These are phyloP conservation scores for Vidua macroura DNA, from an alignment of 2,113 vertebrate genomes.

Conservation along the genomic window DNA sequence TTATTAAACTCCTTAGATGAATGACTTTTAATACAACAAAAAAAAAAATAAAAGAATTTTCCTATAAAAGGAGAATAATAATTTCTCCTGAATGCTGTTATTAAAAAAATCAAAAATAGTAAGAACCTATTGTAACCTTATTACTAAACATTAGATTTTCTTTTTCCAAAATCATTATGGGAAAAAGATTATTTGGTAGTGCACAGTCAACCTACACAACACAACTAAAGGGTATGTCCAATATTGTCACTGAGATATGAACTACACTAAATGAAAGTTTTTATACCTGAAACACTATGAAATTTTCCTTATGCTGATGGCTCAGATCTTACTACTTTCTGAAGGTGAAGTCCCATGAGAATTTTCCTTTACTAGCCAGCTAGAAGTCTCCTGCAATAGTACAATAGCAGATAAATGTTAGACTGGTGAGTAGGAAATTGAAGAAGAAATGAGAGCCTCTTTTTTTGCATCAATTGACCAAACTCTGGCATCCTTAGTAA, in stretches of 20 bases:
- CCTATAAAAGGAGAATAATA: neutral
- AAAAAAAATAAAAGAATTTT: neutral
- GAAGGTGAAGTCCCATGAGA: neutral
- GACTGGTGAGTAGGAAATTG: neutral
- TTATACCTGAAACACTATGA: neutral
- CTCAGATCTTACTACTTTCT: neutral
- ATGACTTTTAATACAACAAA: constrained; percentile 27
- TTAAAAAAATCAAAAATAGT: neutral
- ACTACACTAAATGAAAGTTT: neutral
- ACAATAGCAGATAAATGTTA: neutral
- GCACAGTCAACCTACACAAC: neutral
- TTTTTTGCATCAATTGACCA: neutral
- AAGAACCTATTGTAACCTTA: neutral
- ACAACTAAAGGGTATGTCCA: neutral
- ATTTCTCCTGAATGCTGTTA: neutral
- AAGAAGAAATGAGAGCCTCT: neutral
- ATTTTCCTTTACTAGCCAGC: neutral
- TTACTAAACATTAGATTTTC: neutral
- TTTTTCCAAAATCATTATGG: neutral
- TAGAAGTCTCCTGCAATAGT: neutral
- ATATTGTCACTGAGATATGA: neutral
- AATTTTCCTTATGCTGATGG: neutral
- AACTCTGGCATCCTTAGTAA: neutral
- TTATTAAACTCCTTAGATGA: constrained; percentile 49
- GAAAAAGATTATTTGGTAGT: neutral